Percentiles rank a stretch among this genome's conserved stretches.
Evolutionary conservation across 2,113 vertebrate species (phyloP).

Genomic region (Suricata suricatta): DNA sequence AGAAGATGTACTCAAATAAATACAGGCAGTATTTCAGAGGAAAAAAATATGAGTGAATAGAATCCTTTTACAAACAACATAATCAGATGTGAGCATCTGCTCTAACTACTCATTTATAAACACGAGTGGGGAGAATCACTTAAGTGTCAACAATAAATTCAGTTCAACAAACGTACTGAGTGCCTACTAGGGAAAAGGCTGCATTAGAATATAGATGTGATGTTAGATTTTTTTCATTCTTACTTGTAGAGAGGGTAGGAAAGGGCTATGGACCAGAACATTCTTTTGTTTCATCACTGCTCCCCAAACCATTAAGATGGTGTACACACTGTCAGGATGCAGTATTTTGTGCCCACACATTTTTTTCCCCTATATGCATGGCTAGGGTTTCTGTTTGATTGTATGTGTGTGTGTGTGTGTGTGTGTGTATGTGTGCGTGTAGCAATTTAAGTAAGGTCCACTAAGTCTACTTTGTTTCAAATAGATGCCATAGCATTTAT

Average conservation of each 20-base stretch:
- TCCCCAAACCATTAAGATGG: not conserved
- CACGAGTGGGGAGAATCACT: slow-evolving; percentile 36
- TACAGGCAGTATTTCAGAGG: slow-evolving; percentile 56
- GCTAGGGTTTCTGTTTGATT: not conserved
- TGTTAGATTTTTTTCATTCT: not conserved
- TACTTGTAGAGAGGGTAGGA: not conserved
- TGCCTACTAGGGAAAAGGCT: not conserved
- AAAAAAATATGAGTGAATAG: slow-evolving; percentile 55
- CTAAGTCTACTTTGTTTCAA: not conserved
- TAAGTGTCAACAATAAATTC: slow-evolving; percentile 66
- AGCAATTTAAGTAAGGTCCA: slow-evolving; percentile 17
- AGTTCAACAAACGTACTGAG: slow-evolving; percentile 18
- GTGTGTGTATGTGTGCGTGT: not conserved
- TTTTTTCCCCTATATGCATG: not conserved
- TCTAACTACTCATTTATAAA: slow-evolving; percentile 36
- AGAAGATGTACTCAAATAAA: slow-evolving; percentile 62
- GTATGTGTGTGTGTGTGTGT: not conserved
- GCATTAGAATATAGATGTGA: not conserved
- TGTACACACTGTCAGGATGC: not conserved
- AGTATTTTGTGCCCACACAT: not conserved
- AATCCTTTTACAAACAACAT: slow-evolving; percentile 60
- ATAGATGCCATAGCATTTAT: not conserved
- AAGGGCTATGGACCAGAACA: not conserved
- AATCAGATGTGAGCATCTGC: slow-evolving; percentile 53
- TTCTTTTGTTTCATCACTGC: not conserved